phyloP scores from a whole-genome alignment of 2,113 vertebrate genomes.

The Amphiprion percula region DNA sequence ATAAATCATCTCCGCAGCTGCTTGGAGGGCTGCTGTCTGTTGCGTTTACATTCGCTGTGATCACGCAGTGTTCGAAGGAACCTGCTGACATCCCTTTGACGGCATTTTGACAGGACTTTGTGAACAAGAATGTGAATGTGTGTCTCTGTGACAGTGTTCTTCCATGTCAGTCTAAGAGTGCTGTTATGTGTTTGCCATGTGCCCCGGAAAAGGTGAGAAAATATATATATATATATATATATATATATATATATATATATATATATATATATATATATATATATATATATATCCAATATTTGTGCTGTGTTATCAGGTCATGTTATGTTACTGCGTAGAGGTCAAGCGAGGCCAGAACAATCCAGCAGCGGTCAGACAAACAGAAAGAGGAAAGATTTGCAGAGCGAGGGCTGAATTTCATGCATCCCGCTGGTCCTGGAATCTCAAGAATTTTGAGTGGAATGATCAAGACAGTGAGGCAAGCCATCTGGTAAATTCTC shows the following conservation, averaged over 20 bases:
- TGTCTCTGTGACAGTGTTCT: conserved; percentile 23
- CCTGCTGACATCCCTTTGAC: conserved; percentile 54
- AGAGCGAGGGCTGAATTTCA: conserved; percentile 25
- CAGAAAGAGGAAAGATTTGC: conserved; percentile 8
- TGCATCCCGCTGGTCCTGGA: conserved; percentile 53
- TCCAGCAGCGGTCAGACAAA: conserved; percentile 25
- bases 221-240: background rate
- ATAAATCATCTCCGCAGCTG: conserved; percentile 30
- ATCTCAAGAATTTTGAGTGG: conserved; percentile 58
- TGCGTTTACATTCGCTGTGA: conserved; percentile 34
- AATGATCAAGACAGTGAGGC: conserved; percentile 31
- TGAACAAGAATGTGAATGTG: conserved; percentile 9
- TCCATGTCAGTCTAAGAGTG: conserved; percentile 10
- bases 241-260: too few species aligned
- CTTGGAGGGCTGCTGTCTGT: conserved; percentile 43
- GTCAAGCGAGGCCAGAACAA: conserved; percentile 37
- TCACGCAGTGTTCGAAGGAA: conserved; percentile 41
- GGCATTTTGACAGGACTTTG: conserved; percentile 51
- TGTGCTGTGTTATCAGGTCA: conserved; percentile 19
- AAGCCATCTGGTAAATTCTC: conserved; percentile 36
- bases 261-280: too few species aligned
- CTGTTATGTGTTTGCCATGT: conserved; percentile 10
- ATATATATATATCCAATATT: background rate
- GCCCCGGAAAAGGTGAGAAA: background rate
- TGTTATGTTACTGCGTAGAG: conserved; percentile 27